Base-by-base conservation (phyloP, 2,797 vertebrate genomes). In the Telmatherina bonti region DNA sequence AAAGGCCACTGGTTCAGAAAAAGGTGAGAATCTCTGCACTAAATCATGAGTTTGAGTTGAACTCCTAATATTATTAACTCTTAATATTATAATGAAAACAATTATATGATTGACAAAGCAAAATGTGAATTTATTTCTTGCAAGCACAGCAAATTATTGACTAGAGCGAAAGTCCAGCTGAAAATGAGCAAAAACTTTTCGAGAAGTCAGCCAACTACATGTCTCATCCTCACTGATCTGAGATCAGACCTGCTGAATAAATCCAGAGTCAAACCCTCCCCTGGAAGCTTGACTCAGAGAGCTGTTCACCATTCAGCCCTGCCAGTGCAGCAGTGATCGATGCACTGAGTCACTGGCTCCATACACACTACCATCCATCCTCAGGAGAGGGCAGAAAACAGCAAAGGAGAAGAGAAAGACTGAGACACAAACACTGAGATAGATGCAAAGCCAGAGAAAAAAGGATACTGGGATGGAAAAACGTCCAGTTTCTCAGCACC, bases 281-380 rank as follows among this genome's bases (percentile, higher is more conserved):
- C 77, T 58, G 31, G 71, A 51, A 77, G 75, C 79, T 87, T 89
- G 76, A 73, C 64, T 90, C 83, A 82, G 65, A 8, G 63, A 76
- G 27, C 57, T 54, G 55, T 61, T 85, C 58, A n/a, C 63, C 16
- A 64, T 76, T 76, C 82, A 63, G 70, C 54, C 20, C 47, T 88
- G 85, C 76, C 82, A 79, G 58, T 54, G 70, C 71, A 45, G 53
- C 58, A 0, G 57, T 87, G 89, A 91, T 87, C 18, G 77, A 92
- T 92, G 81, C 68, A 20, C 49, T 3, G 72, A 68, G 49, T 75
- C 80, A 73, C 83, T 91, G 88, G 89, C 91, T 76, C 62, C 68
- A 41, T 62, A 31, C 76, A 86, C 72, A 63, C 69, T 65, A 57
- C 41, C 83, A 91, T 89, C 76, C 82, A 86, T 92, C 81, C 85